Conservation (phyloP, 2,113 vertebrate genomes). For the Crotalus tigris region DNA sequence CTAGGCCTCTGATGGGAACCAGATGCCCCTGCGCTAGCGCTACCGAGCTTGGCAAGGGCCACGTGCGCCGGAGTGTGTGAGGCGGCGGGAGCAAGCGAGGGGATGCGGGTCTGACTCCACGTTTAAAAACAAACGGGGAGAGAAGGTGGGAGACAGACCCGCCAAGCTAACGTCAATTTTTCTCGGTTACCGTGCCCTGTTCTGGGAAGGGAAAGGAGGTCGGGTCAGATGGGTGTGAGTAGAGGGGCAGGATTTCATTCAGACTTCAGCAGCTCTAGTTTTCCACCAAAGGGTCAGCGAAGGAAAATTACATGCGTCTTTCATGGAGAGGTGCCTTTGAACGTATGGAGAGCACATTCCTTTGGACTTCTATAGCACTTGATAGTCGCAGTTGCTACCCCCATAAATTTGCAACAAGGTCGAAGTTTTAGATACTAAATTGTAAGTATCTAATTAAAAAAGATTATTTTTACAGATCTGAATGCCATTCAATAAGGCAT, state of each 20-base stretch:
- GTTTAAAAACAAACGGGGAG: not conserved
- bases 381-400: not conserved
- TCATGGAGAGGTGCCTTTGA: not conserved
- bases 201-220: too few species aligned
- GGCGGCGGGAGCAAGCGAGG: not conserved
- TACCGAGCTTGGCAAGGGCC: constrained; percentile 20
- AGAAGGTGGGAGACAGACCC: not conserved
- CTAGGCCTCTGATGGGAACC: constrained; percentile 25
- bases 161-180: not conserved
- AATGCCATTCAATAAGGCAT: not conserved
- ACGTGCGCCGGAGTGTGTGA: not conserved
- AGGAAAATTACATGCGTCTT: not conserved
- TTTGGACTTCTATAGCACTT: too few species aligned
- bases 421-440: not conserved
- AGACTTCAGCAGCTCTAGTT: not conserved
- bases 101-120: not conserved
- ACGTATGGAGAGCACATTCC: not conserved
- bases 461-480: not conserved
- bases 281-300: not conserved
- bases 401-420: too few species aligned
- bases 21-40: not conserved
- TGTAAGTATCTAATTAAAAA: not conserved
- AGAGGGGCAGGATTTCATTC: not conserved
- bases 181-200: not conserved
- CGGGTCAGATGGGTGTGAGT: not conserved